Evolutionary conservation across 1,140 invertebrate species (phyloP).

Genomic region (Pseudoatta argentina): DNA sequence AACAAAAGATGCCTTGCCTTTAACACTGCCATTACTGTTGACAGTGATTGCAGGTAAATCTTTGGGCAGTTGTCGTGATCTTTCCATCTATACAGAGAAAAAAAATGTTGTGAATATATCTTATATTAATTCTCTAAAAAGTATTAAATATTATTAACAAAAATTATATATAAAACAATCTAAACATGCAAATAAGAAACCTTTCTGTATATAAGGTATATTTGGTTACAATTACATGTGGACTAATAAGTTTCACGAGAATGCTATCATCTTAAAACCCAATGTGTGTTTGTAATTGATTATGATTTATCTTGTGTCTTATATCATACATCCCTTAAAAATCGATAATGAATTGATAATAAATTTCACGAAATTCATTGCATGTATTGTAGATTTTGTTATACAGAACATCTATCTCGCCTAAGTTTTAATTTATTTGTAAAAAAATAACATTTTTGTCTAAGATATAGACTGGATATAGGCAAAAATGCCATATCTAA

Average conservation of each 20-base stretch:
- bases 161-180: not conserved
- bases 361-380: not conserved
- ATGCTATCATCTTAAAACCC: not conserved
- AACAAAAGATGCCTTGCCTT: conserved; percentile 81
- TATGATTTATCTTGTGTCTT: conserved; percentile 11
- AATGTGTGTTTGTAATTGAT: not conserved
- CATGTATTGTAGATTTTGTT: too few species aligned
- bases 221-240: not conserved
- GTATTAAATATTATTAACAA: not conserved
- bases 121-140: conserved; percentile 11
- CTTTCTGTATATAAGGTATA: not conserved
- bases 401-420: too few species aligned
- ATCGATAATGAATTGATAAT: not conserved
- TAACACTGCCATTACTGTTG: conserved; percentile 72
- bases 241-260: not conserved
- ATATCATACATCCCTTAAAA: not conserved
- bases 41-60: conserved; percentile 77
- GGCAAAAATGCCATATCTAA: not conserved
- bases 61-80: conserved; percentile 77
- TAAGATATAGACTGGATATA: not conserved
- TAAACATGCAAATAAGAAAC: not conserved
- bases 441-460: not conserved
- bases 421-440: not conserved
- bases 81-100: conserved; percentile 78
- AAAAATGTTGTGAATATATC: not conserved